A percentile compares a stretch with the other conserved stretches of the same genome.
Conservation (phyloP, 1,140 invertebrate species). For the Nasonia longicornis region DNA sequence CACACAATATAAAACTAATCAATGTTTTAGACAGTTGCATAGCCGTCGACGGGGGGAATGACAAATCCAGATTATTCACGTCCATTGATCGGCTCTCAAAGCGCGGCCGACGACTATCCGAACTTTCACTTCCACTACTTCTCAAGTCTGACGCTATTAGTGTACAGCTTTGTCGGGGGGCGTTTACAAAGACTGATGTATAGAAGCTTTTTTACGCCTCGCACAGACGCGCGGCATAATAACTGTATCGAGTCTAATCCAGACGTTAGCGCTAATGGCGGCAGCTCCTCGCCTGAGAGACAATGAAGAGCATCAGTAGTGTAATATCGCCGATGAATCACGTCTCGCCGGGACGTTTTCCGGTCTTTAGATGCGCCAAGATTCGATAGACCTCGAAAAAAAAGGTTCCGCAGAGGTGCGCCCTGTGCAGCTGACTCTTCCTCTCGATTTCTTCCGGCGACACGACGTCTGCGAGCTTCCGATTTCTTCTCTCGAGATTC, state of each 20-base stretch:
- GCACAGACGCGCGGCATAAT: neutral
- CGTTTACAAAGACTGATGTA: neutral
- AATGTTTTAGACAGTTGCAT: neutral
- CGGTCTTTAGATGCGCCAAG: constrained; percentile 46
- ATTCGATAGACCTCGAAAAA: constrained; percentile 41
- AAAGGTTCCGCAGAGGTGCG: neutral
- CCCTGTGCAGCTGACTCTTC: neutral
- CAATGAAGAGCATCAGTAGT: constrained; percentile 13
- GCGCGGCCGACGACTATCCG: neutral
- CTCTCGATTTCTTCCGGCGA: constrained; percentile 10
- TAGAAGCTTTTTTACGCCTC: neutral
- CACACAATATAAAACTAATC: constrained; percentile 24
- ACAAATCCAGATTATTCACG: constrained; percentile 7
- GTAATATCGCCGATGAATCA: constrained; percentile 22
- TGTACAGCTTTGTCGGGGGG: neutral
- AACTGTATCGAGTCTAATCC: constrained; percentile 31
- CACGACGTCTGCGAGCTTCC: neutral
- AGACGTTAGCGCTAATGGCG: constrained; percentile 32
- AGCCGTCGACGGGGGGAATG: neutral
- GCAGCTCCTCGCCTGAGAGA: neutral
- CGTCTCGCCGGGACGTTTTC: neutral
- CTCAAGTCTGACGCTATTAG: neutral
- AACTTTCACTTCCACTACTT: constrained; percentile 10
- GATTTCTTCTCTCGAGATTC: neutral
- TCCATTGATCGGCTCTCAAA: constrained; percentile 14